A percentile compares a stretch with the other conserved stretches of the same genome.
Evolutionary conservation across 2,113 vertebrate species (phyloP).

Genomic region (Spea bombifrons): DNA sequence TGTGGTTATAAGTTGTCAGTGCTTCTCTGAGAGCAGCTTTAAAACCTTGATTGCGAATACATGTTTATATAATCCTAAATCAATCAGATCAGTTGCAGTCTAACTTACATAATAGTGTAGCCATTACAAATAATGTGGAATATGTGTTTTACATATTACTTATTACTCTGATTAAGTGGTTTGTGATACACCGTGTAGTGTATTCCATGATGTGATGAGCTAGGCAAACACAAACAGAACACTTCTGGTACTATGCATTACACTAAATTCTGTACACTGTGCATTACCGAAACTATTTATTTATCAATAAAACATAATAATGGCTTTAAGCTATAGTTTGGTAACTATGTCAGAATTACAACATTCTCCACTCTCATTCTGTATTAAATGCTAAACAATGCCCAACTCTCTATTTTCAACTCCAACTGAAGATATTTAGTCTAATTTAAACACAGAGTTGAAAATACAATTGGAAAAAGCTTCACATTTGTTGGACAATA

Average conservation of each 20-base stretch:
- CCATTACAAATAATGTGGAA: too few relatives aligned
- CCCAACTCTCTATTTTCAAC: neutral
- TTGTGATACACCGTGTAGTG: neutral
- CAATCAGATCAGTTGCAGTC: too few relatives aligned
- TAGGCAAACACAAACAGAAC: neutral
- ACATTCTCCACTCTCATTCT: too few relatives aligned
- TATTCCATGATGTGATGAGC: too few relatives aligned
- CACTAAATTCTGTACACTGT: neutral
- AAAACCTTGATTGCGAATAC: too few relatives aligned
- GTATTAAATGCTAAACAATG: too few relatives aligned
- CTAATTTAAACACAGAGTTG: neutral
- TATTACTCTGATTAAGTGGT: neutral
- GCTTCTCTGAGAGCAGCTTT: too few relatives aligned
- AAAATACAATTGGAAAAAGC: neutral
- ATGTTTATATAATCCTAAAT: too few relatives aligned
- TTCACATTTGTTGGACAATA: neutral
- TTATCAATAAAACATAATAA: neutral
- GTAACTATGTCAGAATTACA: neutral
- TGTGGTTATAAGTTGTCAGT: too few relatives aligned
- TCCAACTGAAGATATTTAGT: neutral
- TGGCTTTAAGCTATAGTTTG: neutral
- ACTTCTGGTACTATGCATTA: neutral
- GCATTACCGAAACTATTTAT: neutral
- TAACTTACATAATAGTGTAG: too few relatives aligned
- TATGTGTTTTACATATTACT: too few relatives aligned